Conservation (phyloP, 1,140 invertebrate species). For the Conus ventricosus region DNA sequence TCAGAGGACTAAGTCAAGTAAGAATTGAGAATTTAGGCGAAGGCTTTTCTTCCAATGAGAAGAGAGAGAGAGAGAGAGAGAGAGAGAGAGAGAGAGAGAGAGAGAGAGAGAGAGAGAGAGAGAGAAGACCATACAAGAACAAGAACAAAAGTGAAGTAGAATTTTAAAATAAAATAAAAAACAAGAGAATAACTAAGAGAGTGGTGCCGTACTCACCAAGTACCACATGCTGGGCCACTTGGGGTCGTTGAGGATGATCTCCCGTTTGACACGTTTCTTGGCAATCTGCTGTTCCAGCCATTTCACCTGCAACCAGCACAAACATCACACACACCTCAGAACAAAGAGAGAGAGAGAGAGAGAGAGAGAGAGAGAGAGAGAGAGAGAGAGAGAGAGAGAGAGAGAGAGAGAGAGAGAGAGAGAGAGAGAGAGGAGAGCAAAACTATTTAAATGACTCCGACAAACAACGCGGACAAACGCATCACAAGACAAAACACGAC, state of each 20-base stretch:
- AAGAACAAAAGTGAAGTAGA: too few relatives aligned
- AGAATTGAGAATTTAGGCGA: too few relatives aligned
- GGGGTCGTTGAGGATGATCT: constrained; percentile 76
- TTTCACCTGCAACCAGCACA: constrained; percentile 51
- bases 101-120: constrained; percentile 9
- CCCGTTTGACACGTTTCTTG: constrained; percentile 89
- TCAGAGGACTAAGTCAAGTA: too few relatives aligned
- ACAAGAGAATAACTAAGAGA: too few relatives aligned
- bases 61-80: constrained; percentile 3
- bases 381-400: background rate
- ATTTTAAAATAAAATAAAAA: too few relatives aligned
- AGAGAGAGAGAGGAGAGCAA: too few relatives aligned
- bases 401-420: constrained; percentile 4
- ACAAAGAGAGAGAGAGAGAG: background rate
- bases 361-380: background rate
- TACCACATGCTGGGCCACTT: constrained; percentile 74
- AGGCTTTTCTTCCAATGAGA: too few relatives aligned
- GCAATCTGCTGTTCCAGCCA: constrained; percentile 96
- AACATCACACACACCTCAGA: too few relatives aligned
- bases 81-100: constrained; percentile 10
- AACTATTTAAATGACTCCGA: too few relatives aligned
- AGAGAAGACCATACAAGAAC: too few relatives aligned
- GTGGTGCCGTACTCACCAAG: constrained; percentile 60
- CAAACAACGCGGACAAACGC: too few relatives aligned
- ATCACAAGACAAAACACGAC: too few relatives aligned